Evolutionary conservation across 2,888 invertebrate genomes (phyloP), one percentile per base, ranked within the genome.

Genomic region (Ectropis crepuscularia): DNA sequence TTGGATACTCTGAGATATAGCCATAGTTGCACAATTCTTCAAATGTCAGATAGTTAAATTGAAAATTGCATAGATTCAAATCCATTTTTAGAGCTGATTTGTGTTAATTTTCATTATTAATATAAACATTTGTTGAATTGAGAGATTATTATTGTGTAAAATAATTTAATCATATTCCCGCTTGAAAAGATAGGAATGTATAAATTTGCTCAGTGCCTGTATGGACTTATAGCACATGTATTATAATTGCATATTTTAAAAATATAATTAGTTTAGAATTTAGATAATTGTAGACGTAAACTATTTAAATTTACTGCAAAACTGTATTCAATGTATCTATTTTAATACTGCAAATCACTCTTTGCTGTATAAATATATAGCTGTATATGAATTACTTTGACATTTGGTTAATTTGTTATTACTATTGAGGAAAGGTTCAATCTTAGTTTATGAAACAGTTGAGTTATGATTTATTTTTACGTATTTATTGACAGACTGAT

Each of bases 121-220:
- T 61, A 43, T 36, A 7, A 41, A 38, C 6, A 48, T 55, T 46
- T 54, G 45, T 53, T 54, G 28, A 50, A 28, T 43, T n/a, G 43
- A 43, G 62, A 62, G 51, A 53, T 57, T 63, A 57, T 61, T 47
- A 47, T 11, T 47, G 28, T 57, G 51, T 62, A 49, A 63, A 54
- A 51, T 54, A 63, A 42, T 59, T 51, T 9, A 46, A 58, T 54
- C 53, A 63, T 60, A 53, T 57, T 59, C 11, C 45, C 54, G 69
- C 67, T 71, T 71, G 42, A 61, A 61, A 61, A 53, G 67, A 57
- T 62, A 63, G 55, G 59, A 49, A 58, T 60, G 72, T 74, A 72
- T 74, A 74, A 73, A 76, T 74, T 78, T 76, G 75, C 72, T 74
- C 72, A 76, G 78, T 80, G 82, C 80, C 77, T 77, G 65, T 63